Percentiles rank a stretch among this genome's conserved stretches.
Conservation (phyloP, 2,113 vertebrate species). For the Pachycephala philippinensis region DNA sequence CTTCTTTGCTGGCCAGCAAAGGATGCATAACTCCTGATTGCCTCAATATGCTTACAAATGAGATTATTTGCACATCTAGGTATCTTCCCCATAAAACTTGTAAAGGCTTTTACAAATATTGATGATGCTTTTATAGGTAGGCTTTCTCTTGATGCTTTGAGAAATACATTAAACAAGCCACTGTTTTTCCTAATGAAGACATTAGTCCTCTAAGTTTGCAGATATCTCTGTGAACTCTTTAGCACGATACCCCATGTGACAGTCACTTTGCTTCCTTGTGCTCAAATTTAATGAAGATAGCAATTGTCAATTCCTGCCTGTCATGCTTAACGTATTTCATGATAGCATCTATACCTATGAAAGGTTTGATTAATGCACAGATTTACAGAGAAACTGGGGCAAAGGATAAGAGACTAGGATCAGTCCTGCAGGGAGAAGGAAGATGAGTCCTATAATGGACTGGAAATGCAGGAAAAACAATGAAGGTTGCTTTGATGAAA, state of each 20-base stretch:
- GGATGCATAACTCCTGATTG: background rate
- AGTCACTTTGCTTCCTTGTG: background rate
- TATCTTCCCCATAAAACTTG: background rate
- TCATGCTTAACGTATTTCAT: background rate
- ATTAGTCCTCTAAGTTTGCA: background rate
- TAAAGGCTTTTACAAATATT: background rate
- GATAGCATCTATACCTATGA: background rate
- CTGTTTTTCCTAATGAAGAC: background rate
- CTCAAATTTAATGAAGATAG: background rate
- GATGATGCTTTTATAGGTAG: background rate
- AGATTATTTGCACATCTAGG: background rate
- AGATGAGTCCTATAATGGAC: background rate
- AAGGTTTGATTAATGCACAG: background rate
- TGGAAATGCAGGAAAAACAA: background rate
- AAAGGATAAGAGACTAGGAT: background rate
- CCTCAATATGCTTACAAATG: background rate
- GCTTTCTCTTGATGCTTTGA: background rate
- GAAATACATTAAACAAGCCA: background rate
- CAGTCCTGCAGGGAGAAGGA: background rate
- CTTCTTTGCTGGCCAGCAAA: background rate
- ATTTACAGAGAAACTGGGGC: background rate
- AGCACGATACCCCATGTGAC: background rate
- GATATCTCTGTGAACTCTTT: background rate
- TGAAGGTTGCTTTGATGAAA: background rate
- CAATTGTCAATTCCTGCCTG: background rate